Evolutionary conservation across 2,888 invertebrate species (phyloP), one percentile per base, ranked within the genome.

Genomic region (Periphyllus acericola): DNA sequence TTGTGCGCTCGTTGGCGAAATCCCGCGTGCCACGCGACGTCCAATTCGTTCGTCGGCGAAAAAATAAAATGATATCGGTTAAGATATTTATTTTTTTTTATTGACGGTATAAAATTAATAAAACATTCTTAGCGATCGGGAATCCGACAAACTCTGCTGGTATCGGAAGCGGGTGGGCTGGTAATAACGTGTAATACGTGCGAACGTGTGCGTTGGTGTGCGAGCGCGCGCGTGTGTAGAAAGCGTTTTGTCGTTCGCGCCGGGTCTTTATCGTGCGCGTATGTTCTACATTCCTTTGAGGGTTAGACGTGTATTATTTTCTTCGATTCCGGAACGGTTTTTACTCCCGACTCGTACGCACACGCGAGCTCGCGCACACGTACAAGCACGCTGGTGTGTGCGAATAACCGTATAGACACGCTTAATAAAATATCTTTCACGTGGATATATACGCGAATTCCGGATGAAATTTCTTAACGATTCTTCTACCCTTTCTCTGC

Each of bases 401-500:
- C 72, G 34, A 40, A 17, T n/a, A 74, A 55, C 55, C 55, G 36
- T 32, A 32, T 11, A 83, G 55, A 78, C 85, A 68, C 79, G 71
- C 71, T 79, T 76, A 66, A 84, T 84, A 84, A 85, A 85, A 85
- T 86, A 86, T 86, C 72, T 72, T 80, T 80, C 71, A 34, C 80
- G 86, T 71, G 85, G 46, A 79, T 36, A 21, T 86, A 78, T 85
- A 78, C 36, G 71, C 80, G 86, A 80, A 86, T 80, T 86, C 86
- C 80, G 72, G 86, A 86, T 60, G 32, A 80, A 80, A 80, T 72
- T 86, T 86, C 79, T 80, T 86, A 86, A 86, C 86, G 86, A 86
- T 86, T 86, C 86, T 75, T 32, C 83, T 19, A 29, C 66, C 29
- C n/a, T 46, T 21, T n/a, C n/a, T 11, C 40, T 34, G 60, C 19